Evolutionary conservation across 2,888 invertebrate species (phyloP), one percentile per base, ranked within the genome.

Genomic region (Minunthozetes semirufus): DNA sequence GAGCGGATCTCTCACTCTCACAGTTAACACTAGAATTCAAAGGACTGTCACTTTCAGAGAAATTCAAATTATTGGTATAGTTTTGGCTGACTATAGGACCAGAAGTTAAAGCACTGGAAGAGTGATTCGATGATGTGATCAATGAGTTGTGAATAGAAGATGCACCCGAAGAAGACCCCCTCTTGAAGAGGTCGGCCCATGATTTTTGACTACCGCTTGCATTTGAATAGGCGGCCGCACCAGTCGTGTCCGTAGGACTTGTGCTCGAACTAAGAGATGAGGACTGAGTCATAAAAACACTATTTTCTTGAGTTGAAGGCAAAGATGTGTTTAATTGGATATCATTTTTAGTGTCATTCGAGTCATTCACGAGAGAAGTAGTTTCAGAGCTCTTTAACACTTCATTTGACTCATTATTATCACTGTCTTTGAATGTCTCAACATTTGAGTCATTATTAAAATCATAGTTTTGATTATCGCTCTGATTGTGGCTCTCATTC

Each of bases 171-270:
- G 19, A 72, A 33, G 33, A 33, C 3, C n/a, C n/a, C 48, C 80
- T 80, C 66, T 82, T 82, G 19, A 84, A 81, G 59, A 85, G 77
- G 78, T 82, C 82, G 59, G 84, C 84, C 82, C 83, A 84, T 17
- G 83, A 81, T 71, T 33, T 38, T 17, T 66, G 66, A 70, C 70
- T n/a, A 42, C 42, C 46, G 17, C 19, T 27, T 42, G 22, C 25
- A 19, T 29, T 19, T 74, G 76, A 1, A 27, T 50, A 19, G 50
- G 59, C 27, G 50, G 59, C 27, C 22, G 29, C 33, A 11, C 13
- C 17, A 38, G 73, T 8, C 42, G 17, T 50, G 50, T 19, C 19
- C 4, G 19, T n/a, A n/a, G 50, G n/a, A 50, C 50, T 50, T 19
- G 50, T 19, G 19, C 22, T 42, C 9, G 56, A 17, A 22, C 19